Percentiles rank a stretch among this genome's conserved stretches.
These are phyloP conservation scores for Himantopus leucocephalus DNA, from an alignment of 2,113 vertebrate genomes.

Conservation along the genomic window DNA sequence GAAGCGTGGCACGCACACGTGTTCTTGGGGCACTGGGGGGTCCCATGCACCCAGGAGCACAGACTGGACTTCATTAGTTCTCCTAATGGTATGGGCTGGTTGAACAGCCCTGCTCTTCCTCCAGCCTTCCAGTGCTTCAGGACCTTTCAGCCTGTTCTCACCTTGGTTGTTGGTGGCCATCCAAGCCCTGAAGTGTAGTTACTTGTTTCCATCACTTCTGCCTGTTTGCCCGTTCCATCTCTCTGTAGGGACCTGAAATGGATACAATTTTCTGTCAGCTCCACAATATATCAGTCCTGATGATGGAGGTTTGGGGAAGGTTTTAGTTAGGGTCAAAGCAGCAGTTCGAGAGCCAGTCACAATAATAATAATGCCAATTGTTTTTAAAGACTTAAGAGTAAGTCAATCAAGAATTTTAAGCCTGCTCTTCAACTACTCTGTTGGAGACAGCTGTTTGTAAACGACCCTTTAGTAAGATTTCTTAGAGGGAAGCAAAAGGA, in stretches of 20 bases:
- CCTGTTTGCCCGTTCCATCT: neutral
- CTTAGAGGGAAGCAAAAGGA: neutral
- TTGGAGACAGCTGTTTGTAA: neutral
- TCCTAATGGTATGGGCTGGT: neutral
- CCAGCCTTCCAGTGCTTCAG: neutral
- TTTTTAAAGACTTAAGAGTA: neutral
- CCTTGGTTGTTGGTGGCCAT: neutral
- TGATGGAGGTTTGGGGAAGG: neutral
- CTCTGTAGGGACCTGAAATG: neutral
- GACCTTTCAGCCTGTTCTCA: neutral
- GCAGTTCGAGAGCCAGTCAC: neutral
- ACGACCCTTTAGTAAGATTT: neutral
- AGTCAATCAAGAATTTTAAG: neutral
- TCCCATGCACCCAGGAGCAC: neutral
- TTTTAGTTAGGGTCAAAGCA: neutral
- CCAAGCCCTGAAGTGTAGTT: neutral
- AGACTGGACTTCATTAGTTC: neutral
- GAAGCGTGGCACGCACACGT: rapidly evolving
- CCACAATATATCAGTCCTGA: neutral
- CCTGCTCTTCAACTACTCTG: neutral
- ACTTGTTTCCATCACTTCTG: neutral
- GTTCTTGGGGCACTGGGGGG: too few relatives aligned
- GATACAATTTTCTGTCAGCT: neutral
- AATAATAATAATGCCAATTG: neutral
- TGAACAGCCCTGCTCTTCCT: neutral